Evolutionary conservation across 2,113 vertebrate species (phyloP).

Genomic region (Bambusicola thoracicus): DNA sequence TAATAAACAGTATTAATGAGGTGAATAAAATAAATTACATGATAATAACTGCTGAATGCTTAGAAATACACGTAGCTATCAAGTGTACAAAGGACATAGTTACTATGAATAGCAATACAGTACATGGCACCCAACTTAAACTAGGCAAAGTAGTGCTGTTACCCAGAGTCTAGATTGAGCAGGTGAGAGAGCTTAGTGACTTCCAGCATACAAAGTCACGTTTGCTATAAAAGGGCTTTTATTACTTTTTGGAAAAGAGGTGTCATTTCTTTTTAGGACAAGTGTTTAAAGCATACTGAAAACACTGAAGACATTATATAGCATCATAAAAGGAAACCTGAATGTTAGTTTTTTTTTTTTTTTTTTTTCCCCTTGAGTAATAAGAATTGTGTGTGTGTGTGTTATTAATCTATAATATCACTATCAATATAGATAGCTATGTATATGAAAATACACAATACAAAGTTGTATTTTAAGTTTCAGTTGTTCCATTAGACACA

Average conservation of each 20-base stretch:
- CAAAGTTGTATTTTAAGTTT: neutral
- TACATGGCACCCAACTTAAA: neutral
- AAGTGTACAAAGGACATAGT: neutral
- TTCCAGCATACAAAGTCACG: neutral
- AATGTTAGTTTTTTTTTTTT: neutral
- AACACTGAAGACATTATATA: neutral
- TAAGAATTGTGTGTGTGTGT: neutral
- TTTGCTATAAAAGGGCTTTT: neutral
- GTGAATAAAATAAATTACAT: constrained; percentile 19
- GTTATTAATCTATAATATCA: accelerated
- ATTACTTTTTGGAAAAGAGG: neutral
- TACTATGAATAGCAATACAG: neutral
- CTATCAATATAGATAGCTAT: neutral
- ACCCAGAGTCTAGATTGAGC: neutral
- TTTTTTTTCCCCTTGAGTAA: neutral
- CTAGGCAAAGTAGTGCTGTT: neutral
- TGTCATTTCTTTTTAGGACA: neutral
- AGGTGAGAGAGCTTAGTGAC: neutral
- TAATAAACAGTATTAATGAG: constrained; percentile 33
- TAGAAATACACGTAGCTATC: neutral
- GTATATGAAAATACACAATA: neutral
- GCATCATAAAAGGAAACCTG: neutral
- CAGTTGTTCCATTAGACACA: neutral
- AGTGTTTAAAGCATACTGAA: neutral
- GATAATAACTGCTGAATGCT: neutral